phyloP scores from a whole-genome alignment of 1,140 invertebrate species.

The Drosophila tristis region DNA sequence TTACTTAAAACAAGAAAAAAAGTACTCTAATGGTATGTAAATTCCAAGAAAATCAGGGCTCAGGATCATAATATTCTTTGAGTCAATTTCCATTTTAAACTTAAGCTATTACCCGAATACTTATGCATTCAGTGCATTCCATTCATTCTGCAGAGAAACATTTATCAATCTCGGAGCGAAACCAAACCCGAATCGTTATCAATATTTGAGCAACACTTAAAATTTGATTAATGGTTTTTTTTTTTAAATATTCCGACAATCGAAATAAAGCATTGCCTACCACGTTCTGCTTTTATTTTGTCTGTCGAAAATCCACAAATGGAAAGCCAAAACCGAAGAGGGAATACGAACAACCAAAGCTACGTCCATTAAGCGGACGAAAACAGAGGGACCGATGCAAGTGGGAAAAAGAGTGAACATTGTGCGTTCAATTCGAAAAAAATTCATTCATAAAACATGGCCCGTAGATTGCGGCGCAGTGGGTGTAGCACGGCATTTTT shows the following conservation, averaged over 20 bases:
- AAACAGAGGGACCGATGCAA: slow-evolving; percentile 24
- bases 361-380: slow-evolving; percentile 52
- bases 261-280: slow-evolving; percentile 32
- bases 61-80: no score
- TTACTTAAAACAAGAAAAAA: no score
- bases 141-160: no score
- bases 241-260: slow-evolving; percentile 71
- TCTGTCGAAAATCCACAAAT: slow-evolving; percentile 22
- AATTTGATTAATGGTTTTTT: slow-evolving; percentile 71
- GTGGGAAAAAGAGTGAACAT: slow-evolving; percentile 42
- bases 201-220: slow-evolving; percentile 64
- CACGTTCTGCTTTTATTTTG: slow-evolving; percentile 26
- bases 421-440: slow-evolving; percentile 76
- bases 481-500: slow-evolving; percentile 59
- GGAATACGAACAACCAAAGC: slow-evolving; percentile 33
- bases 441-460: slow-evolving; percentile 82
- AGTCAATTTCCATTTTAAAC: no score
- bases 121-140: no score
- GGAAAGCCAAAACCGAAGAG: slow-evolving; percentile 21
- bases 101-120: no score
- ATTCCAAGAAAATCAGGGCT: no score
- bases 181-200: slow-evolving; percentile 36
- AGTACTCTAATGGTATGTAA: no score
- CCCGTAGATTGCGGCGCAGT: slow-evolving; percentile 64
- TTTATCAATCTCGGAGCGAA: no score